These are phyloP conservation scores for Mya arenaria DNA, from an alignment of 1,140 invertebrate species.

Conservation along the genomic window DNA sequence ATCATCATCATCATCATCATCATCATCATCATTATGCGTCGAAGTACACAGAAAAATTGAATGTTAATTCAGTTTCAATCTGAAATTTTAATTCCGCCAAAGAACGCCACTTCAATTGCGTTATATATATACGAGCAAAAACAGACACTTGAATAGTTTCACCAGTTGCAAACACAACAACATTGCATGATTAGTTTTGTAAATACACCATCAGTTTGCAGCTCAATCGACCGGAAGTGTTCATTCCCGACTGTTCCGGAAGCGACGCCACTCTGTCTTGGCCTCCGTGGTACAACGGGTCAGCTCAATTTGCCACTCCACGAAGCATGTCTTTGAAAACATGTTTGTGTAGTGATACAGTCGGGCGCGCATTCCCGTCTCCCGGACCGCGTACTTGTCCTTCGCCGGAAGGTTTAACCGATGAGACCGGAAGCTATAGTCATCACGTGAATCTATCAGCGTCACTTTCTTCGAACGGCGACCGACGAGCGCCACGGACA, in stretches of 20 bases:
- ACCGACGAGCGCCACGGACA: neutral
- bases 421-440: neutral
- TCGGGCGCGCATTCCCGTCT: neutral
- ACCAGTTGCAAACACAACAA: too few relatives aligned
- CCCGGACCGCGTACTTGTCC: neutral
- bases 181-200: too few relatives aligned
- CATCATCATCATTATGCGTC: too few relatives aligned
- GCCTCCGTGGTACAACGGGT: neutral
- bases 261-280: neutral
- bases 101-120: too few relatives aligned
- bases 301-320: neutral
- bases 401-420: neutral
- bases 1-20: too few relatives aligned
- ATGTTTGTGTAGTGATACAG: neutral
- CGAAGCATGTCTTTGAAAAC: neutral
- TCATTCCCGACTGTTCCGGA: neutral
- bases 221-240: too few relatives aligned
- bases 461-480: neutral
- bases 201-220: too few relatives aligned
- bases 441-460: neutral
- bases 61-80: too few relatives aligned
- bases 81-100: too few relatives aligned
- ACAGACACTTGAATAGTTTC: too few relatives aligned
- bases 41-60: too few relatives aligned
- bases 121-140: too few relatives aligned